A percentile compares a stretch with the other conserved stretches of the same genome.
phyloP scores from a whole-genome alignment of 1,140 invertebrate species.

The Macrobrachium nipponense region DNA sequence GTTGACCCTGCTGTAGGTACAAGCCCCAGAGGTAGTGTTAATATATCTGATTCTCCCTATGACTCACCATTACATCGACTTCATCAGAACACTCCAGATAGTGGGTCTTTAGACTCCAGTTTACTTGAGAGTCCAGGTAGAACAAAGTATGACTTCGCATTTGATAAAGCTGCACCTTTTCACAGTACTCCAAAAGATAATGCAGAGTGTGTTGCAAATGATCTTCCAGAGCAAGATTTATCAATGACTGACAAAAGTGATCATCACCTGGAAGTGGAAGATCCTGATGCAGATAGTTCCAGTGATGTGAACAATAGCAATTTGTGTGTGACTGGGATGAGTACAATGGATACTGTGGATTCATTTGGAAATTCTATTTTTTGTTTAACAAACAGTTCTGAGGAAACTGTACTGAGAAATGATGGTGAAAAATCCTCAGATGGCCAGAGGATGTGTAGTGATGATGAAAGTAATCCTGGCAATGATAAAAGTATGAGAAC shows the following conservation, averaged over 20 bases:
- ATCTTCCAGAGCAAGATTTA: conserved; percentile 32
- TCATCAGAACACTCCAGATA: conserved; percentile 64
- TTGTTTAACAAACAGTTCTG: conserved; percentile 48
- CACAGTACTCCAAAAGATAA: conserved; percentile 21
- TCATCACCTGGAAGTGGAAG: background rate
- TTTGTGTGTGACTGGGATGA: background rate
- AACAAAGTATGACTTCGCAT: conserved; percentile 11
- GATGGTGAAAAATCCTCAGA: conserved; percentile 8
- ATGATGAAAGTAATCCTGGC: conserved; percentile 6
- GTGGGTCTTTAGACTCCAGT: conserved; percentile 54
- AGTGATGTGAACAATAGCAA: conserved; percentile 4
- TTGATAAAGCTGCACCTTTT: background rate
- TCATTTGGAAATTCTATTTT: conserved; percentile 33
- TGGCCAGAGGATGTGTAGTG: conserved; percentile 2
- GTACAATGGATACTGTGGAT: conserved; percentile 7
- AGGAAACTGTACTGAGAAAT: conserved; percentile 44
- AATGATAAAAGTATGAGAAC: background rate
- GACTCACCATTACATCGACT: conserved; percentile 62
- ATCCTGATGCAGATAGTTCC: background rate
- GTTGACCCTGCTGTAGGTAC: conserved; percentile 60
- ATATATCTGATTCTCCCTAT: conserved; percentile 61
- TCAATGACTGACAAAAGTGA: conserved; percentile 1
- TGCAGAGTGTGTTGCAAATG: background rate
- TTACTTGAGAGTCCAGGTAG: conserved; percentile 48
- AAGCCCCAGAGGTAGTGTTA: conserved; percentile 59